Base-by-base conservation (phyloP, 2,113 vertebrate genomes). In the Anser cygnoides region DNA sequence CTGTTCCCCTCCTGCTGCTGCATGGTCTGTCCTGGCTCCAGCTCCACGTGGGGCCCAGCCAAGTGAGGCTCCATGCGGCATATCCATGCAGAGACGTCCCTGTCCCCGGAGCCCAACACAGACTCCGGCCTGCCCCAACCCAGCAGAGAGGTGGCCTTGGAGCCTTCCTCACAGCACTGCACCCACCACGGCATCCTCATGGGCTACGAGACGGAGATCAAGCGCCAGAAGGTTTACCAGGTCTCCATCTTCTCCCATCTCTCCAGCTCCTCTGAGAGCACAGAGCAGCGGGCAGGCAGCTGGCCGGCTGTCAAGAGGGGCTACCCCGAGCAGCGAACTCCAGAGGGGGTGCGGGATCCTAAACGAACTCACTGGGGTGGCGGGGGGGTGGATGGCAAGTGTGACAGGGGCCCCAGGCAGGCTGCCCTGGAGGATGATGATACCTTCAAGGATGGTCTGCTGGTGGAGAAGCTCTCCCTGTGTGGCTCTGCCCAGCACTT, bases 181-280 rank as follows among this genome's bases (percentile, higher is more conserved):
- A 76, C 79, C 95, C 85, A 95, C 90, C 97, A 68, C 4, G 98
- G 98, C 78, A 96, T 98, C 54, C 98, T 99, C 73, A 98, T 99
- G 98, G 98, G 98, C 94, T 98, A 98, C 92, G 97, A 97, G 80
- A 98, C 99, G 68, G 98, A 99, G 97, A 97, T 98, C 58, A 97
- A 98, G n/a, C 98, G 98, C 93, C 99, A 99, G 97, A 99, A 99
- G 97, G 99, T 99, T 94, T 99, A 99, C 97, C 99, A 99, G 97
- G 99, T 99, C 84, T 99, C 99, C 92, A 99, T 99, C 97, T 99
- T 99, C 97, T 99, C 99, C 81, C 98, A 99, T 86, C 96, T 98
- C 87, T 98, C 99, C 93, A 98, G 98, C 89, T 98, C 98, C 96
- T 97, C 98, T 2, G 98, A 99, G 82, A 92, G 88, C 75, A 97